Percentiles rank a stretch among this genome's conserved stretches.
These are phyloP conservation scores for Coilia nasus DNA, from an alignment of 2,797 vertebrate genomes.

Conservation along the genomic window DNA sequence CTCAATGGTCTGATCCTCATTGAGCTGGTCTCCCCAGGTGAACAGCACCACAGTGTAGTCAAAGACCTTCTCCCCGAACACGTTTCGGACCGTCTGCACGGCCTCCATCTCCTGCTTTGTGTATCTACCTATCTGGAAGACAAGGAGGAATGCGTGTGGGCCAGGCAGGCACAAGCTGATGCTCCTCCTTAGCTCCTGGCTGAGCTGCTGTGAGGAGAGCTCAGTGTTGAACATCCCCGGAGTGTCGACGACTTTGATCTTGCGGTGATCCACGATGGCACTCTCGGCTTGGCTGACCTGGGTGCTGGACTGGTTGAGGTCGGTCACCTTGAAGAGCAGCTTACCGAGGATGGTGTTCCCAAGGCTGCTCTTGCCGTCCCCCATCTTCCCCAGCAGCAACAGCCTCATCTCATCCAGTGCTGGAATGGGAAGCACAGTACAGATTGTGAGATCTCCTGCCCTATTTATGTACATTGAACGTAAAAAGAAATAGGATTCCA, in stretches of 20 bases:
- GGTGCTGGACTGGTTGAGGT: constrained; percentile 26
- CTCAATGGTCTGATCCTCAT: too few relatives aligned
- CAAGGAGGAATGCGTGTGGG: constrained; percentile 64
- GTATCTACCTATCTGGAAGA: constrained; percentile 66
- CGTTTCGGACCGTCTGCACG: constrained; percentile 40
- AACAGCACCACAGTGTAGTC: constrained; percentile 49
- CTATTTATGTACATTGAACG: neutral
- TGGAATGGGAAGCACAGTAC: neutral
- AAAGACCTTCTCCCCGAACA: constrained; percentile 58
- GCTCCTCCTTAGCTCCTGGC: constrained; percentile 50
- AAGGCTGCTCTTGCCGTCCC: constrained; percentile 7
- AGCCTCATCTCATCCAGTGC: neutral
- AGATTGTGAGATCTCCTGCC: neutral
- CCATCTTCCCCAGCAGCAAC: constrained; percentile 3
- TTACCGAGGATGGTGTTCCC: neutral
- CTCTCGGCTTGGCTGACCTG: neutral
- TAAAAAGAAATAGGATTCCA: neutral
- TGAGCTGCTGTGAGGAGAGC: constrained; percentile 28
- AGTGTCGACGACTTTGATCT: constrained; percentile 43
- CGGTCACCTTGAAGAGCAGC: neutral
- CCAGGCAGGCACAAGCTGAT: constrained; percentile 61
- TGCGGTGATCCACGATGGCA: neutral
- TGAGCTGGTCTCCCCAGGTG: too few relatives aligned
- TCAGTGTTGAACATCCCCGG: constrained; percentile 41
- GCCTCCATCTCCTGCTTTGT: constrained; percentile 55